These are phyloP conservation scores for Liolophura sinensis DNA, from an alignment of 1,140 invertebrate species.

Conservation along the genomic window DNA sequence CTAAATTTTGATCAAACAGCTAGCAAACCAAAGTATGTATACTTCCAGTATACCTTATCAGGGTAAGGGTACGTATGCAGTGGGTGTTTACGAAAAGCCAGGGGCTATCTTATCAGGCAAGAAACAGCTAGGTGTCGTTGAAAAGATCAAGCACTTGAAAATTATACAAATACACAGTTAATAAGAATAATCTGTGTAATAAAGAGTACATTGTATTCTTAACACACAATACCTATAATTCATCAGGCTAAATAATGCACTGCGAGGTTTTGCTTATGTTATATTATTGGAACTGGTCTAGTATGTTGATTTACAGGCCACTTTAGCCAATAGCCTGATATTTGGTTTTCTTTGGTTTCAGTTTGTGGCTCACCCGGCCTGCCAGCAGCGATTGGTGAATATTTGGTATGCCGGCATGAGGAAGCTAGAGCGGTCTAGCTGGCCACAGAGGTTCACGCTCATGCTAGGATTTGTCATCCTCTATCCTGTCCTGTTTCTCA, in stretches of 20 bases:
- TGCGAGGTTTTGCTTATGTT: neutral
- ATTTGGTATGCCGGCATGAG: conserved; percentile 60
- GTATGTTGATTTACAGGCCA: neutral
- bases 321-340: neutral
- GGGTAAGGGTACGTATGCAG: no score
- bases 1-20: no score
- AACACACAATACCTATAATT: neutral
- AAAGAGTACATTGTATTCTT: no score
- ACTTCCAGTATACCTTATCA: no score
- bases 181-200: no score
- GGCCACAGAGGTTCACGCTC: conserved; percentile 27
- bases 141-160: no score
- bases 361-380: conserved; percentile 58
- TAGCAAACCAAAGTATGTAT: no score
- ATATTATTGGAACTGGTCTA: neutral
- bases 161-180: no score
- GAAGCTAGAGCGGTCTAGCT: conserved; percentile 30
- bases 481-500: conserved; percentile 43
- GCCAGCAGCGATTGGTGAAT: conserved; percentile 54
- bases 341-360: conserved; percentile 29
- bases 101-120: no score
- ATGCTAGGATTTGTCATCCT: conserved; percentile 30
- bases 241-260: neutral
- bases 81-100: no score
- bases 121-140: no score